Evolutionary conservation across 2,797 vertebrate species (phyloP), one percentile per base, ranked within the genome.

Genomic region (Microchirus variegatus): DNA sequence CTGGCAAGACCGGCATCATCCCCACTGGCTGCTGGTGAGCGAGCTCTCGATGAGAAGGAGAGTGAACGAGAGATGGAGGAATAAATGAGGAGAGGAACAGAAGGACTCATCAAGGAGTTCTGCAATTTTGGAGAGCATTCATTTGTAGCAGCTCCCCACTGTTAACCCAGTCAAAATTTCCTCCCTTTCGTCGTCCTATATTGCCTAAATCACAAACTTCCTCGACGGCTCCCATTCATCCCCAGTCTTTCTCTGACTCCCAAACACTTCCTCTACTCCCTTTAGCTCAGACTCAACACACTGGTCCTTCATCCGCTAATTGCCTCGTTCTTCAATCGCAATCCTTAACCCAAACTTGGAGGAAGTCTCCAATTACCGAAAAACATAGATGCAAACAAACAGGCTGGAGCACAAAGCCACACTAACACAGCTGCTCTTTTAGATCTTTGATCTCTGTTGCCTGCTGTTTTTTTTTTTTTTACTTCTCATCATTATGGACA

Each of bases 61-160:
- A 70, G 59, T 59, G 72, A 77, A 81, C 67, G 81, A 65, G 80
- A 59, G 47, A 64, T 67, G 44, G 65, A 80, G 66, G 70, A 80
- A 68, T 62, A 77, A 57, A 80, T 46, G 66, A 82, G 75, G 71
- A 57, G 64, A 68, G 53, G 60, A 78, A 80, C 82, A 90, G 80
- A 85, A 87, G 79, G 82, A 73, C 82, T 78, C 80, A 85, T 87
- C 73, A 81, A 85, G 77, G 78, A 86, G 62, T 75, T 78, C 78
- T 81, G 87, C 78, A 70, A 52, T 85, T 88, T 82, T 83, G 82
- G 77, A 87, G 75, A 73, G 68, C 78, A 74, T 73, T 85, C 75
- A 70, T 86, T 85, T 85, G 78, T 68, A 59, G 76, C 73, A 0
- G 60, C 73, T 53, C 41, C 86, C 81, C n/a, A 43, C 84, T 73